phyloP scores from a whole-genome alignment of 2,797 vertebrate genomes.

The Spinus olivaceus region DNA sequence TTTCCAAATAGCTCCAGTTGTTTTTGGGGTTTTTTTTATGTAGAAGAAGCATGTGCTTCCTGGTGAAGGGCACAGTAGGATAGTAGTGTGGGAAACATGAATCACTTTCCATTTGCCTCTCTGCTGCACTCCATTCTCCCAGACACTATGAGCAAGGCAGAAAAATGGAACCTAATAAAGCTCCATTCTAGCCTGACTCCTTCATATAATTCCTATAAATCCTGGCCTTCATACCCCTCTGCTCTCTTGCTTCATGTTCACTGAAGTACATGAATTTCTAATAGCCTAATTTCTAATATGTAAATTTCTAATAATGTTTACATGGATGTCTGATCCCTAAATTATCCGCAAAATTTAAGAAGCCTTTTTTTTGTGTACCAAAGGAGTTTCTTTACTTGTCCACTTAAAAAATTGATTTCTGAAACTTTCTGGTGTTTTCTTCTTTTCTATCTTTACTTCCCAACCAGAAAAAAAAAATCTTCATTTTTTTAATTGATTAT shows the following conservation, averaged over 20 bases:
- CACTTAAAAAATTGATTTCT: background rate
- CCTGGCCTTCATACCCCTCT: background rate
- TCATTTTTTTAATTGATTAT: background rate
- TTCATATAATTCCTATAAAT: background rate
- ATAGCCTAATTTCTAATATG: background rate
- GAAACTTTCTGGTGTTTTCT: background rate
- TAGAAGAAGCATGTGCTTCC: background rate
- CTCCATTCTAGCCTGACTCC: background rate
- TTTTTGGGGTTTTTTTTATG: background rate
- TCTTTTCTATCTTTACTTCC: background rate
- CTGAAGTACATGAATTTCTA: background rate
- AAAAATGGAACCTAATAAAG: background rate
- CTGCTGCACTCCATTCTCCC: background rate
- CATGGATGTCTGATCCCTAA: background rate
- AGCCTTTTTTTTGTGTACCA: background rate
- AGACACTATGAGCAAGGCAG: background rate
- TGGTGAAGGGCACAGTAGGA: background rate
- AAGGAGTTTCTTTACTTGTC: background rate
- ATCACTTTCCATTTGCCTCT: background rate
- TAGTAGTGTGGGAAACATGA: background rate
- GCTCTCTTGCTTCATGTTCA: background rate
- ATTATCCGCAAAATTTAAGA: background rate
- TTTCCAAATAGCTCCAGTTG: background rate
- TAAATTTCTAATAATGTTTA: background rate
- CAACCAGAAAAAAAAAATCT: background rate